A percentile compares a stretch with the other conserved stretches of the same genome.
Conservation (phyloP, 2,113 vertebrate species). For the Microtus richardsoni region DNA sequence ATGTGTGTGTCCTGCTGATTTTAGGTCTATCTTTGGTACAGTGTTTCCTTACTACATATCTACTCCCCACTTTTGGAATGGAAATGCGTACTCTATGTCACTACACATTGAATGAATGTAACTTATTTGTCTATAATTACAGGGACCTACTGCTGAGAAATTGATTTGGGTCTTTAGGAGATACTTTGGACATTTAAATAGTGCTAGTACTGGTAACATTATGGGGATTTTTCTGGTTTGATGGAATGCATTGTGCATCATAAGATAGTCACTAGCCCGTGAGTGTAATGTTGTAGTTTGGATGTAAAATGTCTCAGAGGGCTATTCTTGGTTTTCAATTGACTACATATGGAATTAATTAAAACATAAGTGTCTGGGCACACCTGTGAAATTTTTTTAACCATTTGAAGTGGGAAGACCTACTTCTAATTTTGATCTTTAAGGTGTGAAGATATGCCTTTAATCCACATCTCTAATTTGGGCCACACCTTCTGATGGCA, state of each 20-base stretch:
- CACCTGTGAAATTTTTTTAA: background rate
- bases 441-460: background rate
- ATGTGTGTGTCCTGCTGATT: background rate
- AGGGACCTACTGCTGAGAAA: background rate
- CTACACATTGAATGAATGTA: background rate
- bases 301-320: background rate
- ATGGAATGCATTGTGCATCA: background rate
- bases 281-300: background rate
- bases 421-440: background rate
- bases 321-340: background rate
- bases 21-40: background rate
- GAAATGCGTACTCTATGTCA: background rate
- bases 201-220: background rate
- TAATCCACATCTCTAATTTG: background rate
- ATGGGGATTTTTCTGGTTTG: background rate
- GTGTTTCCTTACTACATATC: background rate
- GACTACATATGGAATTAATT: background rate
- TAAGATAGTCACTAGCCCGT: background rate
- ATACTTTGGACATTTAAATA: background rate
- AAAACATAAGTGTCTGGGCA: background rate
- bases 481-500: background rate
- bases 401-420: background rate
- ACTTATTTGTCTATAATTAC: background rate
- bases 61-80: background rate
- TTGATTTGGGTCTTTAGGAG: background rate